Percentiles rank a stretch among this genome's conserved stretches.
Conservation (phyloP, 2,888 invertebrate genomes). For the Prosopocoilus inquinatus region DNA sequence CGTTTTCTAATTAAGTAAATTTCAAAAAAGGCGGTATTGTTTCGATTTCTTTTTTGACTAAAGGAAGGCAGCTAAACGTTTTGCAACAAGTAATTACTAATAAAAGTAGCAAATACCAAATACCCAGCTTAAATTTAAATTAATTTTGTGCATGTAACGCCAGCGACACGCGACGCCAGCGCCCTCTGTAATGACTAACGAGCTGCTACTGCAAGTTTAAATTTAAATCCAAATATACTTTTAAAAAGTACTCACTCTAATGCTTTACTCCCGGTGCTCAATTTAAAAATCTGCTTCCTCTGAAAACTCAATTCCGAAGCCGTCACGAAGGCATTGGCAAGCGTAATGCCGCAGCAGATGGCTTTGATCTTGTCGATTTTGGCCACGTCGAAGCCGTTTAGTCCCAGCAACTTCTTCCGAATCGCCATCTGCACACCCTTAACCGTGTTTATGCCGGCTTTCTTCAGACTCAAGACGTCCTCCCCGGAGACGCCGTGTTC, state of each 20-base stretch:
- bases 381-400: conserved; percentile 75
- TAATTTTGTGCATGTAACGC: too few relatives aligned
- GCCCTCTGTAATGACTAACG: too few relatives aligned
- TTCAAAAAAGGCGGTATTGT: too few relatives aligned
- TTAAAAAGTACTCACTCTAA: conserved; percentile 61
- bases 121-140: too few relatives aligned
- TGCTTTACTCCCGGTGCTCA: conserved; percentile 65
- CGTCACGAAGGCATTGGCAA: conserved; percentile 66
- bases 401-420: conserved; percentile 66
- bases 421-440: conserved; percentile 81
- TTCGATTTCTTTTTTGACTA: too few relatives aligned
- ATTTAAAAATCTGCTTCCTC: conserved; percentile 69
- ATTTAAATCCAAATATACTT: too few relatives aligned
- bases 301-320: conserved; percentile 72
- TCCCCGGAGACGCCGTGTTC: conserved; percentile 66
- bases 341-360: conserved; percentile 64
- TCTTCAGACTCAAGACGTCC: conserved; percentile 75
- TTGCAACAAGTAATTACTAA: too few relatives aligned
- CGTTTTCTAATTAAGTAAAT: too few relatives aligned
- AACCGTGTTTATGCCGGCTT: conserved; percentile 74
- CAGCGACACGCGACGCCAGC: too few relatives aligned
- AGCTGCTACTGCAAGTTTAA: too few relatives aligned
- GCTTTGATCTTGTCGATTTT: conserved; percentile 81
- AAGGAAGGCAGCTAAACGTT: too few relatives aligned
- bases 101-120: too few relatives aligned